A percentile compares a stretch with the other conserved stretches of the same genome.
Evolutionary conservation across 2,113 vertebrate genomes (phyloP).

Genomic region (Nasalis larvatus): DNA sequence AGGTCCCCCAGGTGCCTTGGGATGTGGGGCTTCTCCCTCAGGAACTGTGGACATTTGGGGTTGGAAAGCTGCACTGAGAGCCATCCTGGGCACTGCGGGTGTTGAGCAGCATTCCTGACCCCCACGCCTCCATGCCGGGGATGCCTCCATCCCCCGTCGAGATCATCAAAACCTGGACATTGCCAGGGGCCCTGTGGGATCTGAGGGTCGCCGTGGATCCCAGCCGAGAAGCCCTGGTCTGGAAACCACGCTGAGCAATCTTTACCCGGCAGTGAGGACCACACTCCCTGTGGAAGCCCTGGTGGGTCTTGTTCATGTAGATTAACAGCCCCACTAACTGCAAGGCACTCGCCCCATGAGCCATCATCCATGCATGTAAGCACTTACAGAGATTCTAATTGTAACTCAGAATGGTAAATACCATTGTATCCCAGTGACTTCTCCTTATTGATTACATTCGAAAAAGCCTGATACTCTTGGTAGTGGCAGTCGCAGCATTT

Average conservation of each 20-base stretch:
- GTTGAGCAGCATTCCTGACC: not conserved
- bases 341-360: accelerated
- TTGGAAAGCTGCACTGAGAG: not conserved
- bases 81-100: no score
- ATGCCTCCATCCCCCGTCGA: not conserved
- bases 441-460: not conserved
- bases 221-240: not conserved
- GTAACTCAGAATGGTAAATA: not conserved
- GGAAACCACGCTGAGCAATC: no score
- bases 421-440: not conserved
- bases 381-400: no score
- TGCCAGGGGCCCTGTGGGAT: not conserved
- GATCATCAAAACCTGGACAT: not conserved
- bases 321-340: not conserved
- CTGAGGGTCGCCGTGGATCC: not conserved
- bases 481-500: no score
- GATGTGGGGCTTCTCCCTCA: not conserved
- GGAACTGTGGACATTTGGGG: not conserved
- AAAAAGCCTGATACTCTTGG: not conserved
- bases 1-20: not conserved
- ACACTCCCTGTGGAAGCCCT: not conserved
- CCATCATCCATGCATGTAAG: not conserved
- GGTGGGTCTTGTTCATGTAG: not conserved
- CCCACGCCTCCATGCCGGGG: not conserved
- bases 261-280: not conserved